Conservation (phyloP, 2,888 invertebrate genomes). For the Biston stratarius region DNA sequence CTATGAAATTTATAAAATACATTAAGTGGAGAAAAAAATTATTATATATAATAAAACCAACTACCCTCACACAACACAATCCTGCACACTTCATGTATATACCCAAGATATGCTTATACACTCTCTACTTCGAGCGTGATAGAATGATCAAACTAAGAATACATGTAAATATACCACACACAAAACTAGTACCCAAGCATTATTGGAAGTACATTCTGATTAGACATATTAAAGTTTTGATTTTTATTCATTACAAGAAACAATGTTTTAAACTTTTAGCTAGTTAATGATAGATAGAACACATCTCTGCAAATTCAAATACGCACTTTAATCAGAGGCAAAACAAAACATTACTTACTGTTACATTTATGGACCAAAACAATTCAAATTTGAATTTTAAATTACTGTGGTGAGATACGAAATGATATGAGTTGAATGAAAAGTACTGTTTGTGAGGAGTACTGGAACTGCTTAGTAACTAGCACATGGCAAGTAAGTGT, state of each 20-base stretch:
- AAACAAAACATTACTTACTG: slow-evolving; percentile 5
- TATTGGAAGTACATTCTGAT: too few species aligned
- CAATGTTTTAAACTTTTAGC: not conserved
- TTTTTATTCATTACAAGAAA: not conserved
- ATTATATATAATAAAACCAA: too few species aligned
- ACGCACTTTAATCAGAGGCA: not conserved
- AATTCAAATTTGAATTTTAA: not conserved
- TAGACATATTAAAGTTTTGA: too few species aligned
- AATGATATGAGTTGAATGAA: not conserved
- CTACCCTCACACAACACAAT: too few species aligned
- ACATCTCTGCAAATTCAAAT: not conserved
- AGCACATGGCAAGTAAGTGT: slow-evolving; percentile 15
- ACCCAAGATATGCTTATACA: too few species aligned
- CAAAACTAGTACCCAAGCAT: too few species aligned
- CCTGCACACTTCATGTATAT: too few species aligned
- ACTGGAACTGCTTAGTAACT: slow-evolving; percentile 5
- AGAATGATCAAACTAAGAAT: too few species aligned
- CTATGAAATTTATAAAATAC: too few species aligned
- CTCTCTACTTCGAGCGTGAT: too few species aligned
- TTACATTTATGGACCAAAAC: not conserved
- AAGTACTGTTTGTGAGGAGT: slow-evolving; percentile 10
- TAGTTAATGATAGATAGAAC: not conserved
- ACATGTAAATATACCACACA: too few species aligned
- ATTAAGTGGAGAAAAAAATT: too few species aligned
- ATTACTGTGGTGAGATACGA: not conserved